A percentile compares a stretch with the other conserved stretches of the same genome.
Conservation (phyloP, 1,140 invertebrate species). For the Rhynchophorus ferrugineus region DNA sequence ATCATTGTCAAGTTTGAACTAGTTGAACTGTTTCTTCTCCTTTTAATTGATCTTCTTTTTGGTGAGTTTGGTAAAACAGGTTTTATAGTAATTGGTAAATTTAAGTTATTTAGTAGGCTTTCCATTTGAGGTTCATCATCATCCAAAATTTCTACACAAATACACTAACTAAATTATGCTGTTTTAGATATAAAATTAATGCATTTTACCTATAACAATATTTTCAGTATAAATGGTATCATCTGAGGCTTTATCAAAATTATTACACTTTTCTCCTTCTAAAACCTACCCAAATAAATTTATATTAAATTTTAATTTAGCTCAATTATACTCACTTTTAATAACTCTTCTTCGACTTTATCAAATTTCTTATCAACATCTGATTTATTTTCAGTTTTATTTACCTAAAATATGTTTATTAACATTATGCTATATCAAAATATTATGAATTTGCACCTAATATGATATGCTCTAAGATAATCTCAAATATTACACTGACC, state of each 20-base stretch:
- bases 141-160: slow-evolving; percentile 9
- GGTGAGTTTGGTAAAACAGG: not conserved
- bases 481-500: not conserved
- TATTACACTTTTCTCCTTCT: slow-evolving; percentile 21
- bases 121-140: not conserved
- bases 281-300: slow-evolving; percentile 5
- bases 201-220: slow-evolving; percentile 6
- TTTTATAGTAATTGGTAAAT: slow-evolving; percentile 5
- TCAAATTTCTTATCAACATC: slow-evolving; percentile 5
- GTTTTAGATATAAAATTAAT: not conserved
- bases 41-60: slow-evolving; percentile 9
- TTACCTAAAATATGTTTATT: too few species aligned
- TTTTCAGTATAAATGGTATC: slow-evolving; percentile 6
- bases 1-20: not conserved
- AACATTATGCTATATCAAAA: too few species aligned
- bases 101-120: not conserved
- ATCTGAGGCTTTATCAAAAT: slow-evolving; percentile 10
- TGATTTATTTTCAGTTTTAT: not conserved
- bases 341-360: slow-evolving; percentile 13
- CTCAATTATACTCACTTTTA: slow-evolving; percentile 5
- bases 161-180: too few species aligned
- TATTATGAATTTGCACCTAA: too few species aligned
- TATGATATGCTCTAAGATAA: too few species aligned
- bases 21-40: slow-evolving; percentile 9
- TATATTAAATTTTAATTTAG: too few species aligned